Base-by-base conservation (phyloP, 2,113 vertebrate genomes). In the Gavialis gangeticus region DNA sequence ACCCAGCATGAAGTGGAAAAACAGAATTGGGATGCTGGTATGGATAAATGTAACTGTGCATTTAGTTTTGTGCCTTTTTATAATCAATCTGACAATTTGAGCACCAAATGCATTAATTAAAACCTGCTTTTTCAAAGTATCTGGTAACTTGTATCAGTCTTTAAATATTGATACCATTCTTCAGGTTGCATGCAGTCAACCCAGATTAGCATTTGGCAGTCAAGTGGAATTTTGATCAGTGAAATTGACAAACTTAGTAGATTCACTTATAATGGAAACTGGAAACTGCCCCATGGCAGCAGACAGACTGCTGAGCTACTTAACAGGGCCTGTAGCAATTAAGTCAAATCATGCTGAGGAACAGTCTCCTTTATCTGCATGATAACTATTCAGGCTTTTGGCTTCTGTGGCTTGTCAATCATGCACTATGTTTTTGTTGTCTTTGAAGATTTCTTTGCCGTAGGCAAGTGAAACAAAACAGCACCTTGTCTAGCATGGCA, bases 61-160 rank as follows among this genome's bases (percentile, higher is more conserved):
- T 94, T 92, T 95, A 59, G 80, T 85, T 88, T 67, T 87, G 93
- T 92, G 58, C 63, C 88, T 88, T 46, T 96, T 75, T 94, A 75
- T 81, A 94, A 85, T 63, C 82, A 85, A 34, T 75, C 37, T 1
- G 3, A 90, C 56, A 83, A 85, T 30, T 92, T 69, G 86, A 87
- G 85, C 75, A 67, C 69, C 83, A 58, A 91, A 87, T 87, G 57
- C 64, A 58, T 85, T 46, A 79, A 85, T 89, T 89, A 69, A 88
- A 73, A 18, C 79, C 37, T 3, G 30, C 37, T 75, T 96, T 85
- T 58, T 27, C 82, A 37, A 0, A 1, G 27, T 94, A 73, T 27
- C 90, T 58, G 60, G 37, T 79, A 34, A 63, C 67, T 79, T 54
- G 54, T 85, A 84, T 58, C 3, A 3, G 28, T n/a, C 86, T 76